These are phyloP conservation scores for Hirtodrosophila histrioides DNA, from an alignment of 2,888 invertebrate species.

Conservation along the genomic window DNA sequence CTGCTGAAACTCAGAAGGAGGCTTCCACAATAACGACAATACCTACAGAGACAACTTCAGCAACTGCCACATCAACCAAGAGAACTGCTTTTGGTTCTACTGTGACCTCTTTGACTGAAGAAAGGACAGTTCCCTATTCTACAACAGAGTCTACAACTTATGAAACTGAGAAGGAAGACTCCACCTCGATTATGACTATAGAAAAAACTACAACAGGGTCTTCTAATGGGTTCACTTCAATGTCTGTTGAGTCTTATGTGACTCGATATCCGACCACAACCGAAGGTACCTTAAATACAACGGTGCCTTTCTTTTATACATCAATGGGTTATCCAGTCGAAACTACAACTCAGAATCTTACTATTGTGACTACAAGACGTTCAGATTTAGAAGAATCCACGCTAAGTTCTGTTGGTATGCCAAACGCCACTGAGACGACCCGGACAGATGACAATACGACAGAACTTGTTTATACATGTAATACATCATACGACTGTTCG, in stretches of 20 bases:
- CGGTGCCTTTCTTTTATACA: conserved; percentile 15
- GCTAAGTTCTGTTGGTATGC: conserved; percentile 17
- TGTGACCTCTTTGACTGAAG: background rate
- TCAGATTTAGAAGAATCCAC: conserved; percentile 1
- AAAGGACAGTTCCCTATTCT: background rate
- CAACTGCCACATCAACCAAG: background rate
- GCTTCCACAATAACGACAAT: too few species aligned
- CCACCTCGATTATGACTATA: too few species aligned
- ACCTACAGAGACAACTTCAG: background rate
- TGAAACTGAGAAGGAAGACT: too few species aligned
- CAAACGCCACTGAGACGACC: conserved; percentile 31
- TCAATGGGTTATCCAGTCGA: conserved; percentile 14
- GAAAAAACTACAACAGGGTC: background rate
- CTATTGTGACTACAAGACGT: conserved; percentile 5
- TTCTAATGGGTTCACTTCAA: background rate
- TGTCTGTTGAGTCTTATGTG: background rate
- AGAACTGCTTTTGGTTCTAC: background rate
- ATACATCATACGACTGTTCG: conserved; percentile 83
- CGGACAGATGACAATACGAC: conserved; percentile 27
- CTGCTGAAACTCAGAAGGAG: background rate
- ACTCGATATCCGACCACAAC: background rate
- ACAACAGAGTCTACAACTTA: too few species aligned
- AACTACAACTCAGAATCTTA: conserved; percentile 3
- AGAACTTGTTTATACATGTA: conserved; percentile 60
- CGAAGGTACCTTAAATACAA: conserved; percentile 4